Evolutionary conservation across 2,888 invertebrate species (phyloP), one percentile per base, ranked within the genome.

Genomic region (Dryadula phaetusa): DNA sequence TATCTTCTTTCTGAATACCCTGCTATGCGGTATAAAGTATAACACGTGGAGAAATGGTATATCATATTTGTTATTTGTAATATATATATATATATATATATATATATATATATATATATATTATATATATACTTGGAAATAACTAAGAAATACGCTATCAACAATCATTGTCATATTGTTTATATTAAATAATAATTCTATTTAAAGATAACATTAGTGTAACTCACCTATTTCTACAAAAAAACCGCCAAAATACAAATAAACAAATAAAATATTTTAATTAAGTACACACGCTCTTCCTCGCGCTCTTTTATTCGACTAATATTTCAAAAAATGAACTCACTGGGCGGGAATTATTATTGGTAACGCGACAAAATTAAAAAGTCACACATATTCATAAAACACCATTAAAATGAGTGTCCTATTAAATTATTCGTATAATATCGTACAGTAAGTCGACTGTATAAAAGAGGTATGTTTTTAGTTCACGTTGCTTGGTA

Each of bases 311-410:
- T n/a, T 47, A 25, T 60, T 62, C 37, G 70, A 72, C 74, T 76
- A 71, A 69, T 71, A 72, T 72, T 77, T 76, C 74, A 75, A 77
- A 75, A 72, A 70, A 67, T 66, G 74, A 75, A 75, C 61, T 69
- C 70, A 70, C 42, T 54, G 42, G 66, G 83, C 84, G 85, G 82
- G 82, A 84, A 82, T 75, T 64, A 63, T 70, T 56, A 70, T 70
- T 62, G 62, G 72, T 63, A 72, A 76, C 3, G 49, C 76, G 32
- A 20, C 66, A n/a, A 72, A 76, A 71, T 74, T 46, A 18, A 62
- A 70, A 76, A 64, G 76, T 52, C 47, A 25, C 3, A 1, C 2
- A 7, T 14, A 32, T 5, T 4, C 1, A 0, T 25, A 10, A 53
- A 20, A 37, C 12, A 28, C 6, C n/a, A 42, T 18, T 34, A 25